Conservation (phyloP, 2,888 invertebrate genomes). For the Chorisops tibialis region DNA sequence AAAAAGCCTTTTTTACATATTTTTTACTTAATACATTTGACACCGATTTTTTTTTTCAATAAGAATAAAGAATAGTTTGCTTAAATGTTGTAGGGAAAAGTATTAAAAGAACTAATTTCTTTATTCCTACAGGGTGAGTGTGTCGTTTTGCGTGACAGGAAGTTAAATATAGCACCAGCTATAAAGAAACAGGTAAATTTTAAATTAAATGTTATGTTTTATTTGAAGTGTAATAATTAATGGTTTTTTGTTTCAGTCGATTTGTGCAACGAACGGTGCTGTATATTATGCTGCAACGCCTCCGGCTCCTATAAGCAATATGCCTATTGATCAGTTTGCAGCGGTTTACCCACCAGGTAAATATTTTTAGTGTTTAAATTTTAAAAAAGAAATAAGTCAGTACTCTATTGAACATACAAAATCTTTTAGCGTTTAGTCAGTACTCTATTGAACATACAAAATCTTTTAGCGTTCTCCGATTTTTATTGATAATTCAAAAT, state of each 20-base stretch:
- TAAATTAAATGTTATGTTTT: background rate
- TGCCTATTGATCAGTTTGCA: constrained; percentile 54
- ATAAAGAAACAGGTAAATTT: constrained; percentile 72
- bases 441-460: no score
- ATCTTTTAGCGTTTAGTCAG: no score
- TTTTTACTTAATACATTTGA: constrained; percentile 5
- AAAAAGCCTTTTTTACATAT: constrained; percentile 26
- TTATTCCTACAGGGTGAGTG: constrained; percentile 61
- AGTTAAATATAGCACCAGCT: constrained; percentile 82
- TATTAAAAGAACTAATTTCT: constrained; percentile 12
- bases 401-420: no score
- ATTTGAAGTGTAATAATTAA: background rate
- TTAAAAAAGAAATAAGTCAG: no score
- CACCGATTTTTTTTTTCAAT: constrained; percentile 1
- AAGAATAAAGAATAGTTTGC: background rate
- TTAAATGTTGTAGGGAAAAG: constrained; percentile 4
- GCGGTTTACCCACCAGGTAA: constrained; percentile 53
- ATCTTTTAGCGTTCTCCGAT: no score
- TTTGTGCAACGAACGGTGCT: constrained; percentile 53
- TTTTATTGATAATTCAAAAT: no score
- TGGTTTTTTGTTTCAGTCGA: constrained; percentile 44
- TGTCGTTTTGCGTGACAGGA: constrained; percentile 73
- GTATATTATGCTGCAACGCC: constrained; percentile 53
- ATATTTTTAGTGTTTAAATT: background rate
- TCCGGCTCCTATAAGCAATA: constrained; percentile 53